Conservation (phyloP, 2,797 vertebrate genomes). For the Manis pentadactyla region DNA sequence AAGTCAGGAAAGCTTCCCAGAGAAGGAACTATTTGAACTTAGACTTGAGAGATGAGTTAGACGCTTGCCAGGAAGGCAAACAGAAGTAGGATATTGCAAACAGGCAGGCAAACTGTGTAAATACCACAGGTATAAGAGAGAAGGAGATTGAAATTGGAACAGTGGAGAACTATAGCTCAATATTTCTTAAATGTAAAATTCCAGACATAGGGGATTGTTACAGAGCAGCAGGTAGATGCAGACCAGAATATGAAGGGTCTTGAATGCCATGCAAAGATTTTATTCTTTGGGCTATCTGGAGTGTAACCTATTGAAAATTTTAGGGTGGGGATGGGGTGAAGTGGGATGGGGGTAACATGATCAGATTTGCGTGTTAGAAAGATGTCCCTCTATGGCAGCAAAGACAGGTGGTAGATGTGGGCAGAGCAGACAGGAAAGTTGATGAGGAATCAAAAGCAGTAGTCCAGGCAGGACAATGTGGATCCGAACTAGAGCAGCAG, state of each 20-base stretch:
- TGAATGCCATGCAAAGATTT: not conserved
- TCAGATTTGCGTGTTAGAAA: not conserved
- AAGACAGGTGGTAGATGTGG: not conserved
- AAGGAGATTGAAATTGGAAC: not conserved
- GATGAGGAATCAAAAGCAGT: not conserved
- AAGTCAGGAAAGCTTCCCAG: not conserved
- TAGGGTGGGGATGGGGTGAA: not conserved
- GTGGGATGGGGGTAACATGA: not conserved
- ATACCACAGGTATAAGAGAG: not conserved
- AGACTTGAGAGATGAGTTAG: not conserved
- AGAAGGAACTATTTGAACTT: not conserved
- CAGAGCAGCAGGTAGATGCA: not conserved
- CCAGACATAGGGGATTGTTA: not conserved
- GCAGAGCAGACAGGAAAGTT: not conserved
- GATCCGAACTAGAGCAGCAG: not conserved
- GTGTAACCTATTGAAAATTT: not conserved
- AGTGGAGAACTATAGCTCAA: not conserved
- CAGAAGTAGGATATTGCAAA: not conserved
- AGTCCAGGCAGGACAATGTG: not conserved
- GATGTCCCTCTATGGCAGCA: not conserved
- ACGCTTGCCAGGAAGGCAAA: slow-evolving; percentile 26
- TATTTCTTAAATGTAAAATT: not conserved
- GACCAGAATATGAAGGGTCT: not conserved
- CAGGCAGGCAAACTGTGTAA: not conserved
- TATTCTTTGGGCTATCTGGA: not conserved